phyloP scores from a whole-genome alignment of 2,888 invertebrate genomes.

The Capitulum mitella region DNA sequence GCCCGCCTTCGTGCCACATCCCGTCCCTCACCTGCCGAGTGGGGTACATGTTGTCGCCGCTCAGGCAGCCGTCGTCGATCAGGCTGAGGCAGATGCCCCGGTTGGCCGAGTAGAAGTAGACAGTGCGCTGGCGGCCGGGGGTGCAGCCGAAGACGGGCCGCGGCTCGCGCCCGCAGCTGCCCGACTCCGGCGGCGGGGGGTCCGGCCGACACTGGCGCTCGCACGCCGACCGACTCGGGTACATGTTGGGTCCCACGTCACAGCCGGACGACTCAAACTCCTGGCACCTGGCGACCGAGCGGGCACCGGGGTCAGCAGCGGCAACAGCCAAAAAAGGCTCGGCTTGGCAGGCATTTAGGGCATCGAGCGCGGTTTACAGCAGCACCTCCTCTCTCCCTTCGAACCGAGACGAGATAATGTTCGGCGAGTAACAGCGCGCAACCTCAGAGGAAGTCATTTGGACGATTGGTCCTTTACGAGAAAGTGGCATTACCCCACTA shows the following conservation, averaged over 20 bases:
- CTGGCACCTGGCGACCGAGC: conserved; percentile 15
- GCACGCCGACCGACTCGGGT: not conserved
- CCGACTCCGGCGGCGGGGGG: not conserved
- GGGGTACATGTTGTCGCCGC: not conserved
- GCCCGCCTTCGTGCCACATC: no score
- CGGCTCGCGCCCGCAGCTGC: not conserved
- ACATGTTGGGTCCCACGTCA: not conserved
- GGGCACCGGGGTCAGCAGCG: no score
- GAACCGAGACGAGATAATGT: no score
- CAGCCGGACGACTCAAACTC: not conserved
- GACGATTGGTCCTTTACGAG: no score
- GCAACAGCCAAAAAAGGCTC: no score
- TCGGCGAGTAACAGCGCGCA: no score
- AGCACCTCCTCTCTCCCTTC: no score
- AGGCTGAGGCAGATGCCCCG: not conserved
- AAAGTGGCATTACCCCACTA: no score
- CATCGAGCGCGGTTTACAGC: no score
- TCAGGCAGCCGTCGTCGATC: not conserved
- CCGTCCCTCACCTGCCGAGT: not conserved
- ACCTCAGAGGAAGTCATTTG: no score
- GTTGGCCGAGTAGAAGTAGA: not conserved
- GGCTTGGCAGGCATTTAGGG: no score
- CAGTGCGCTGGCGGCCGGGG: not conserved
- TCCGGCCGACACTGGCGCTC: not conserved
- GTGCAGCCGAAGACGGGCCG: conserved; percentile 4